Percentiles rank a stretch among this genome's conserved stretches.
phyloP scores from a whole-genome alignment of 1,140 invertebrate genomes.

The Helicoverpa armigera region DNA sequence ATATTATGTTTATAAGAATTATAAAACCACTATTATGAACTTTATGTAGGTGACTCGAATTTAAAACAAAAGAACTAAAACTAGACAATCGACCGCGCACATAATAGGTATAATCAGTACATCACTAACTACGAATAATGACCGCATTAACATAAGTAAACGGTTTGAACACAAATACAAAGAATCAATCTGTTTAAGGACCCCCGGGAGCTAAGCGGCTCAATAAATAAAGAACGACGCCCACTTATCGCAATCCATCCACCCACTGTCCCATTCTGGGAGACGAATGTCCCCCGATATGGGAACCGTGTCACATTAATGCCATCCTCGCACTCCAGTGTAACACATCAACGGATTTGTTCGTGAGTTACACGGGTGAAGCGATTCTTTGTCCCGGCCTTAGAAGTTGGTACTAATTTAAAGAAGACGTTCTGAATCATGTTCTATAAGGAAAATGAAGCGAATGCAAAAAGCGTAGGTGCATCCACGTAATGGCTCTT shows the following conservation, averaged over 20 bases:
- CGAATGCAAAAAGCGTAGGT: background rate
- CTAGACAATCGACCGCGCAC: background rate
- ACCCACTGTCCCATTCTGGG: conserved; percentile 52
- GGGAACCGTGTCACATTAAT: conserved; percentile 57
- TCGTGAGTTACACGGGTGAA: background rate
- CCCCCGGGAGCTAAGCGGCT: conserved; percentile 17
- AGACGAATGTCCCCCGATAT: conserved; percentile 52
- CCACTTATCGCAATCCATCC: conserved; percentile 47
- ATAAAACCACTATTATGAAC: background rate
- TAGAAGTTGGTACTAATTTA: background rate
- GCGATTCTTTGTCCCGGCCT: background rate
- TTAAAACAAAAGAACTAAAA: background rate
- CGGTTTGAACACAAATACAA: conserved; percentile 8
- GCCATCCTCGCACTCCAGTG: conserved; percentile 22
- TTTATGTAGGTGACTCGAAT: background rate
- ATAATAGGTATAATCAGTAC: conserved; percentile 6
- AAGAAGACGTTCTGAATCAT: conserved; percentile 8
- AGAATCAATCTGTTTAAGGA: conserved; percentile 25
- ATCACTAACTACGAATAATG: conserved; percentile 12
- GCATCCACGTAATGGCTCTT: background rate
- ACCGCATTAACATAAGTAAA: conserved; percentile 18
- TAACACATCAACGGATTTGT: background rate
- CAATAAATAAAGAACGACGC: conserved; percentile 49
- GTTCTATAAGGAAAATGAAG: conserved; percentile 4
- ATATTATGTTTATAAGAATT: background rate